Conservation (phyloP, 1,140 invertebrate species). For the Heliconius melpomene region DNA sequence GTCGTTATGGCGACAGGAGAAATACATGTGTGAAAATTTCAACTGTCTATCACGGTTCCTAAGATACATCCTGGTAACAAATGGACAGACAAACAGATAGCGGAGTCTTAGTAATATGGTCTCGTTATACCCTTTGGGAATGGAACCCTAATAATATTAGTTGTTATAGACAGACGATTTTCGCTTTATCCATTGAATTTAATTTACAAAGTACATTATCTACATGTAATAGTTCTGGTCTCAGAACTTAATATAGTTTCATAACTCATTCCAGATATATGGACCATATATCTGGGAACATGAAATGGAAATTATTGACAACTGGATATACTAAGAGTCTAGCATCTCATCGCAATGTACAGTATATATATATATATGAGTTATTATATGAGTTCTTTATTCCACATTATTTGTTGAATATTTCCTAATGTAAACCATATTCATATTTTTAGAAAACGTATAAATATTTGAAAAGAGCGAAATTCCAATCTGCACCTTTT, state of each 20-base stretch:
- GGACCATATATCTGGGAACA: neutral
- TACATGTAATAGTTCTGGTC: neutral
- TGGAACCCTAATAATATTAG: no score
- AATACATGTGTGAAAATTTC: no score
- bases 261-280: neutral
- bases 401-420: neutral
- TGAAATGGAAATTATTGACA: neutral
- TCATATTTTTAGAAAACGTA: no score
- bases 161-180: neutral
- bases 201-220: neutral
- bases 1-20: no score
- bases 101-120: no score
- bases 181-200: neutral
- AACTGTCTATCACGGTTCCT: no score
- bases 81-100: no score
- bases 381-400: neutral
- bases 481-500: no score
- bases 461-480: no score
- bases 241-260: neutral
- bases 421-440: no score
- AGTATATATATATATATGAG: neutral
- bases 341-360: neutral
- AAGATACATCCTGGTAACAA: no score
- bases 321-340: neutral
- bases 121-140: no score